Evolutionary conservation across 2,888 invertebrate species (phyloP), one percentile per base, ranked within the genome.

Genomic region (Leuctra nigra): DNA sequence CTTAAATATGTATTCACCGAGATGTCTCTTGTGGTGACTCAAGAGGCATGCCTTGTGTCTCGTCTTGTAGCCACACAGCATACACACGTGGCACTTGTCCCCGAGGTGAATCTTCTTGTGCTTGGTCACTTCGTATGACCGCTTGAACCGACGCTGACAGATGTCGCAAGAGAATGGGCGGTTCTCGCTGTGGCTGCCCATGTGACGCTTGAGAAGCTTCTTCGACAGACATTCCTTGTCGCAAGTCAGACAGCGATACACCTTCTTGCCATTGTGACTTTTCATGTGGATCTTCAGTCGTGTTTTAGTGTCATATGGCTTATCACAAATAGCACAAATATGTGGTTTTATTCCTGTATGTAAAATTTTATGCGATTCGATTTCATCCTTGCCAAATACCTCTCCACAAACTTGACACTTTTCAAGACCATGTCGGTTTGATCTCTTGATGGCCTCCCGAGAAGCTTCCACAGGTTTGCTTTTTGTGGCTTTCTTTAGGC

Each of bases 101-200:
- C 62, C 64, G 3, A 53, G 47, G 53, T 65, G 65, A 6, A 62
- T 63, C 20, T 61, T 60, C 38, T 62, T 61, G 54, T 65, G 64
- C 38, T 60, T 62, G 41, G 57, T 61, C 1, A 65, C 58, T 35
- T 63, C 63, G 41, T 61, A 61, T 1, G 62, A 54, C 9, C 63
- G 38, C 35, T 60, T 60, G 38, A 61, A 64, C 9, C 47, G 52
- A 24, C 60, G 60, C 4, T 55, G n/a, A 46, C 64, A 64, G 3
- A 58, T 54, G 7, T 60, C 55, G 14, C 60, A 60, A 38, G 57
- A 23, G 9, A 48, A 57, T 1, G 53, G 57, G 7, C 59, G 48
- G 16, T 54, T 52, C 20, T 58, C 58, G 46, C 58, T 55, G 44
- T 60, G 60, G 33, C 58, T 58, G 18, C 54, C 54, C 58, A 56